These are phyloP conservation scores for Crepidodera aurea DNA, from an alignment of 2,888 invertebrate genomes.

Conservation along the genomic window DNA sequence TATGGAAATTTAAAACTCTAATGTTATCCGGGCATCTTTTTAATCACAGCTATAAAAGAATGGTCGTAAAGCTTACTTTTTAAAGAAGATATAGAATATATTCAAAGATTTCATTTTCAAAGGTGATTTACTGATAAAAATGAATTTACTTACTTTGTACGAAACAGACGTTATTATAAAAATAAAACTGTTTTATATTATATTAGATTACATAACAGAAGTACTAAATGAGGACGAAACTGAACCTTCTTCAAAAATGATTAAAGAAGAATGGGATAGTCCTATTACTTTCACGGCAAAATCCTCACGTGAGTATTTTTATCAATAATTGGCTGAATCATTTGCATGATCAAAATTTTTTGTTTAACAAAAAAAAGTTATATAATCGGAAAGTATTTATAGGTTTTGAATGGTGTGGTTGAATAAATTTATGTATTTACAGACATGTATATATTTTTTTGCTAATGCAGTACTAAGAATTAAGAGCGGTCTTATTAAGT, in stretches of 20 bases:
- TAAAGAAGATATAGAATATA: too few species aligned
- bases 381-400: neutral
- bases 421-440: too few species aligned
- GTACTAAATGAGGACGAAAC: conserved; percentile 75
- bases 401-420: neutral
- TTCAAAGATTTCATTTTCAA: too few species aligned
- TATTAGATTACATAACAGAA: conserved; percentile 85
- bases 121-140: too few species aligned
- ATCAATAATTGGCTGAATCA: conserved; percentile 20
- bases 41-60: too few species aligned
- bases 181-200: conserved; percentile 8
- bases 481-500: too few species aligned
- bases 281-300: conserved; percentile 91
- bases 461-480: too few species aligned
- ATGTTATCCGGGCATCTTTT: too few species aligned
- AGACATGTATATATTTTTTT: too few species aligned
- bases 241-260: conserved; percentile 63
- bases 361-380: neutral
- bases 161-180: neutral
- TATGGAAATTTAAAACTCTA: too few species aligned
- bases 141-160: too few species aligned
- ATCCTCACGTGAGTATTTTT: conserved; percentile 78
- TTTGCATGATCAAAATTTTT: conserved; percentile 18
- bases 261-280: conserved; percentile 80
- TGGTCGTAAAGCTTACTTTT: too few species aligned